phyloP scores from a whole-genome alignment of 2,113 vertebrate species.

The human (Homo sapiens) region GRCh38 chr7:25299001-25299500 shows the following conservation, averaged over 20 bases:
- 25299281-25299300: conserved; percentile 28
- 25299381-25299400: conserved; percentile 2
- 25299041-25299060: conserved; percentile 25
- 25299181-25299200: neutral
- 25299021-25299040: neutral
- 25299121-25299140: neutral
- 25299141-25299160: neutral
- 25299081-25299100: conserved; percentile 7
- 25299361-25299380: conserved; percentile 38
- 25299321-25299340: conserved; percentile 44
- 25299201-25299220: neutral
- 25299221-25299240: neutral
- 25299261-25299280: neutral
- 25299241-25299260: neutral
- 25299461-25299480: neutral
- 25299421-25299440: neutral
- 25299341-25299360: conserved; percentile 51
- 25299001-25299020: neutral
- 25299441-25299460: conserved; percentile 44
- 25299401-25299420: conserved; percentile 41
- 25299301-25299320: conserved; percentile 49
- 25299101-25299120: conserved; percentile 27
- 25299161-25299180: neutral
- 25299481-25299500: conserved; percentile 18
- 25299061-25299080: neutral